A percentile compares a stretch with the other conserved stretches of the same genome.
These are phyloP conservation scores for Scartelaos histophorus DNA, from an alignment of 2,113 vertebrate species.

Conservation along the genomic window DNA sequence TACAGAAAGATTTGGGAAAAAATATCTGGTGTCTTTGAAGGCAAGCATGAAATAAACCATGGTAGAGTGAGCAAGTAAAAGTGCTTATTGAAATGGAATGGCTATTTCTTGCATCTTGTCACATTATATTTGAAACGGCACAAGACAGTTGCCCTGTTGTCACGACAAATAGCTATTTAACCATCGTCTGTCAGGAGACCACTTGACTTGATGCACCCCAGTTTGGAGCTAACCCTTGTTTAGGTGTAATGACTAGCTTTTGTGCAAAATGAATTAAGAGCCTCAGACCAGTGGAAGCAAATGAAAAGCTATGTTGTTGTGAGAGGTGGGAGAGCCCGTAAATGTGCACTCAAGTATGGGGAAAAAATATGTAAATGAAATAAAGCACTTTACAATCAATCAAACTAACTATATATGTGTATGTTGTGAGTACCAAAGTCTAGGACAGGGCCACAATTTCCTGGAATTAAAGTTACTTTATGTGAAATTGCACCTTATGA, in stretches of 20 bases:
- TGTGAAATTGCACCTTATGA: too few relatives aligned
- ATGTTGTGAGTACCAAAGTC: too few relatives aligned
- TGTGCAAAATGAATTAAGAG: neutral
- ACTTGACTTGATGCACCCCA: slow-evolving; percentile 19
- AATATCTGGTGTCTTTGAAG: too few relatives aligned
- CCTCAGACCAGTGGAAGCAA: neutral
- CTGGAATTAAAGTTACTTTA: too few relatives aligned
- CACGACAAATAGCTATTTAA: slow-evolving; percentile 5
- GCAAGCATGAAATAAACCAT: neutral
- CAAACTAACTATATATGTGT: too few relatives aligned
- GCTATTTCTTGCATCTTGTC: neutral
- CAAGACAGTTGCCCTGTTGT: neutral
- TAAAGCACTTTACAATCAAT: neutral
- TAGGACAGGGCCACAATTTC: too few relatives aligned
- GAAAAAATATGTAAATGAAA: neutral
- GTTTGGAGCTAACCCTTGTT: slow-evolving; percentile 1
- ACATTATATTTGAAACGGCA: slow-evolving; percentile 1
- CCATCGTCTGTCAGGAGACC: slow-evolving; percentile 2
- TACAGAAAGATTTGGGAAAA: slow-evolving; percentile 51
- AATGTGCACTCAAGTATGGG: neutral
- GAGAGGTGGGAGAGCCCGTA: neutral
- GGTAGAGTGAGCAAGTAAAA: slow-evolving; percentile 1
- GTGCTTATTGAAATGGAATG: neutral
- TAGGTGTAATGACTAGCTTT: slow-evolving; percentile 6
- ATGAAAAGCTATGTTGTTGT: neutral